Base-by-base conservation (phyloP, 53 echinoderm and acorn worm genomes). In the Paelopatides confundens region DNA sequence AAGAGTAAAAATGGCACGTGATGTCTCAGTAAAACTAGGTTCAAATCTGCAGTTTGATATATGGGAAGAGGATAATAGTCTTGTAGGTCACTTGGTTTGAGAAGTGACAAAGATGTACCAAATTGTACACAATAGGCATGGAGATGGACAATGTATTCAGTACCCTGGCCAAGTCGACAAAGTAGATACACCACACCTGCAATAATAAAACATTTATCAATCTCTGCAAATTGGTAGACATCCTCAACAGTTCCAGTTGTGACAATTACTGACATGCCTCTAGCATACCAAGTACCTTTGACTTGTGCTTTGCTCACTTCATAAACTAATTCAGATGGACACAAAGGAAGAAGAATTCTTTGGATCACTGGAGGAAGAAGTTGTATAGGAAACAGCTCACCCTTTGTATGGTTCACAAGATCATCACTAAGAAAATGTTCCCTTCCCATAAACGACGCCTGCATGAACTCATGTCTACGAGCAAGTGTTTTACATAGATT, bases 401-500 rank as follows among this genome's bases (percentile, higher is more conserved):
- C 82, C 1, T 82, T 82, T 29, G 82, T 17, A 82, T 82, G 82
- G n/a, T 8, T 21, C 30, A 29, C 11, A 13, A 13, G 12, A 79
- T 79, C 81, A 13, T 79, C 29, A 23, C 14, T 54, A 0, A 82
- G 34, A 33, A 26, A 82, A 1, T 21, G 52, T 26, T 12, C 0
- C 3, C 27, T 21, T 1, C 26, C 3, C 21, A 63, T n/a, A n/a
- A 84, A 84, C 2, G 84, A 32, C 3, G 64, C 63, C 35, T 84
- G 84, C 35, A 63, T 63, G 3, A 84, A 52, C 12, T 84, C 84
- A 84, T 84, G 84, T 21, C 84, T 84, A 5, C 27, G 24, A 3
- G 84, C 84, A 35, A 84, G 84, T 36, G 84, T 84, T n/a, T 84
- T 84, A 15, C 84, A 84, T 24, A 84, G 5, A 65, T 84, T 84